Evolutionary conservation across 2,113 vertebrate species (phyloP).

Genomic region (Leptodactylus fuscus): DNA sequence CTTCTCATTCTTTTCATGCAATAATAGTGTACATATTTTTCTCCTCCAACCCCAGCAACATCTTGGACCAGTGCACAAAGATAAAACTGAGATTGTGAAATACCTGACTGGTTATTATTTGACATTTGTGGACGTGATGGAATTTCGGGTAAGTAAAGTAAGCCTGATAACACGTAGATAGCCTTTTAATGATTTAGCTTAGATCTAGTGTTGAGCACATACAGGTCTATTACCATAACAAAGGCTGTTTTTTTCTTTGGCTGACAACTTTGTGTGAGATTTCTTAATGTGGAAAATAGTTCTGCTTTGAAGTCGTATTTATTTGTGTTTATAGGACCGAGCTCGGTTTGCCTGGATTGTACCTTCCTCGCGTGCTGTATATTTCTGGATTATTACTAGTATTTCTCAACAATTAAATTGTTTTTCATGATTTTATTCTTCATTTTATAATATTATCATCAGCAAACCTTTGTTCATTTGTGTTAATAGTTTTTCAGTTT

Average conservation of each 20-base stretch:
- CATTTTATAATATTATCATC: neutral
- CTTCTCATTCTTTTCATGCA: neutral
- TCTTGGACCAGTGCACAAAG: conserved; percentile 83
- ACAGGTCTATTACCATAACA: neutral
- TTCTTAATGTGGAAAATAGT: neutral
- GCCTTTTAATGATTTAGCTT: neutral
- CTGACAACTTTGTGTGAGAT: conserved; percentile 1
- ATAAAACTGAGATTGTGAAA: conserved; percentile 82
- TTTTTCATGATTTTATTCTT: neutral
- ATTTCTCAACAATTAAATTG: neutral
- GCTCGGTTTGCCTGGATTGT: neutral
- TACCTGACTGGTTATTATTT: conserved; percentile 80
- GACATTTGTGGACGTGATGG: conserved; percentile 91
- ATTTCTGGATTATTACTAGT: neutral
- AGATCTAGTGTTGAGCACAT: neutral
- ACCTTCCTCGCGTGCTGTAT: neutral
- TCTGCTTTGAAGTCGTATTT: conserved; percentile 3
- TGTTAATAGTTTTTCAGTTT: neutral
- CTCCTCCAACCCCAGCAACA: conserved; percentile 78
- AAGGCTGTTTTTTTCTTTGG: neutral
- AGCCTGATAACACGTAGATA: neutral
- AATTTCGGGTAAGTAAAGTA: conserved; percentile 89
- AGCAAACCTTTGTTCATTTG: neutral
- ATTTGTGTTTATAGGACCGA: neutral
- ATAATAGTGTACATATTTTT: neutral